Conservation (phyloP, 2,797 vertebrate species). For the Acanthornis magna region DNA sequence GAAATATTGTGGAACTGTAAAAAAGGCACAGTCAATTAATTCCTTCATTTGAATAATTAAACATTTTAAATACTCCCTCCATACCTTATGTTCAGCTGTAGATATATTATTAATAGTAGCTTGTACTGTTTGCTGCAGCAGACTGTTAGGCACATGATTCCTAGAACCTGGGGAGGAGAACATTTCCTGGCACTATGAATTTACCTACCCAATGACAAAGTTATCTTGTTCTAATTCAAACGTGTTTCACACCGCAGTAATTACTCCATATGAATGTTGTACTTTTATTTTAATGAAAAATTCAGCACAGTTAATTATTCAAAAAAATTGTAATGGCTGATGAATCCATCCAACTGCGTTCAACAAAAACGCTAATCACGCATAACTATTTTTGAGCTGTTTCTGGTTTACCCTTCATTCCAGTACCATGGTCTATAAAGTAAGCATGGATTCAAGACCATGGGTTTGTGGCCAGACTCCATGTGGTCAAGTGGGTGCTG, state of each 20-base stretch:
- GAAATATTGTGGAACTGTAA: slow-evolving; percentile 31
- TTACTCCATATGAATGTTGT: background rate
- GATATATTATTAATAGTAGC: slow-evolving; percentile 65
- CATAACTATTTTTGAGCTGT: background rate
- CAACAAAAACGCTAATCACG: background rate
- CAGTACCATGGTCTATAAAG: background rate
- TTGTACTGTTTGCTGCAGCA: slow-evolving; percentile 43
- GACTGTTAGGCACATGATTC: slow-evolving; percentile 44
- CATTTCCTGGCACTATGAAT: background rate
- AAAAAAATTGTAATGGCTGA: background rate
- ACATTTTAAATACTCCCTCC: slow-evolving; percentile 68
- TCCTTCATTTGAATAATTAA: slow-evolving; percentile 71
- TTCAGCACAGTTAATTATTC: background rate
- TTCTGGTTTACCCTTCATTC: background rate
- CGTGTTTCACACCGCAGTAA: background rate
- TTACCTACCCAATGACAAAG: background rate
- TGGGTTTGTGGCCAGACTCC: background rate
- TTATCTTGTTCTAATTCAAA: slow-evolving; percentile 1
- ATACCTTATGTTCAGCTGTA: slow-evolving; percentile 45
- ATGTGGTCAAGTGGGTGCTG: background rate
- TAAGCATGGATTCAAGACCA: background rate
- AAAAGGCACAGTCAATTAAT: slow-evolving; percentile 62
- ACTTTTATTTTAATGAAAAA: slow-evolving; percentile 7
- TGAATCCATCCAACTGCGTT: slow-evolving; percentile 4
- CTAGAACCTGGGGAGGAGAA: slow-evolving; percentile 26